Evolutionary conservation across 2,113 vertebrate genomes (phyloP).

Genomic region (Paradisaea rubra): DNA sequence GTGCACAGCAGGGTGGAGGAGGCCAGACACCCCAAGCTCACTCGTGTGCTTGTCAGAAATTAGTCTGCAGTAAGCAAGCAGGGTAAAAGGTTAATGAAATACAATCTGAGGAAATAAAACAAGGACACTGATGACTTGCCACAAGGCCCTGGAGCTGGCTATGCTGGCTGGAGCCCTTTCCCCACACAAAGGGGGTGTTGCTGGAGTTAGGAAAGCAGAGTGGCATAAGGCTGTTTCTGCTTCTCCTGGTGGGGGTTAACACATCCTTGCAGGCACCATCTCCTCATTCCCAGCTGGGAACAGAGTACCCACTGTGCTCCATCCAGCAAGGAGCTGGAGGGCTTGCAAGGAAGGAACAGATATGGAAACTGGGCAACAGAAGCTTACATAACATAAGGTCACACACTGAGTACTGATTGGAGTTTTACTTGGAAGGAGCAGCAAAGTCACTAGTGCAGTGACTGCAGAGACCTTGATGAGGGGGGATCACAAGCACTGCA

Average conservation of each 20-base stretch:
- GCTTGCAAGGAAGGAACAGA: background rate
- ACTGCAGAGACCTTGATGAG: background rate
- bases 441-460: background rate
- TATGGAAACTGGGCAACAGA: background rate
- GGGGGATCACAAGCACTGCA: rapidly evolving
- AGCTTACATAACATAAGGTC: background rate
- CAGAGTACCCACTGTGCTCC: background rate
- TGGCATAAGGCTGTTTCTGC: background rate
- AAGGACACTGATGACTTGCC: background rate
- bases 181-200: background rate
- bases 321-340: background rate
- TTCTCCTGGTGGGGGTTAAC: rapidly evolving
- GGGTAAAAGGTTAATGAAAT: slow-evolving; percentile 26
- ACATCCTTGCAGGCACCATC: background rate
- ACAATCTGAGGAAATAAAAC: slow-evolving; percentile 11
- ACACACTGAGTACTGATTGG: rapidly evolving
- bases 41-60: background rate
- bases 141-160: background rate
- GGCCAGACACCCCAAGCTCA: rapidly evolving
- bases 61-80: background rate
- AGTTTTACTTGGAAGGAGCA: background rate
- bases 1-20: background rate
- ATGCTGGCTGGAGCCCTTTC: background rate
- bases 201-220: background rate
- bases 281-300: background rate